A percentile compares a stretch with the other conserved stretches of the same genome.
Conservation (phyloP, 1,140 invertebrate genomes). For the Acromyrmex heyeri region DNA sequence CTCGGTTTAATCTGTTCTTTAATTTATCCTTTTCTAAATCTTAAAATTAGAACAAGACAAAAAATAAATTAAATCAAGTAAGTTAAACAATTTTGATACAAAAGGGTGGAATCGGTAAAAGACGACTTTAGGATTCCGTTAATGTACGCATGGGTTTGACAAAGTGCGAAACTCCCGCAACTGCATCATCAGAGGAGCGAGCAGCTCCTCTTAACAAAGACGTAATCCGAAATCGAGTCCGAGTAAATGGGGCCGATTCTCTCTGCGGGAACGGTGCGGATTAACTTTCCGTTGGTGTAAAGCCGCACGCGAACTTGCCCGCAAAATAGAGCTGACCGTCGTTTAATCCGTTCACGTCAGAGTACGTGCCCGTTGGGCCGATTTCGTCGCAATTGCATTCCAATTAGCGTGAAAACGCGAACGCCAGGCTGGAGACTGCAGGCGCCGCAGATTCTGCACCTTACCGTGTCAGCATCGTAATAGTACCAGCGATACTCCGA, state of each 20-base stretch:
- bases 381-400: slow-evolving; percentile 41
- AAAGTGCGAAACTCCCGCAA: neutral
- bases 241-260: slow-evolving; percentile 11
- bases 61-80: no score
- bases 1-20: no score
- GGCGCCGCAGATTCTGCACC: neutral
- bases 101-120: no score
- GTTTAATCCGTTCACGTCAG: slow-evolving; percentile 52
- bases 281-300: slow-evolving; percentile 55
- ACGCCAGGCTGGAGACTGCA: neutral
- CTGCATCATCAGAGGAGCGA: neutral
- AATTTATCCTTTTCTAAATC: no score
- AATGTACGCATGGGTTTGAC: slow-evolving; percentile 2
- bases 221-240: slow-evolving; percentile 38
- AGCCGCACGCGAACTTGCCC: slow-evolving; percentile 36
- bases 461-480: slow-evolving; percentile 10
- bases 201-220: neutral
- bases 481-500: neutral
- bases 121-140: no score
- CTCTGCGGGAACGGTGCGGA: neutral
- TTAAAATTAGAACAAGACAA: no score
- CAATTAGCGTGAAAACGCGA: slow-evolving; percentile 27
- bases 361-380: slow-evolving; percentile 41
- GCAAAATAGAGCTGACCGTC: slow-evolving; percentile 50
- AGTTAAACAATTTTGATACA: no score